These are phyloP conservation scores for Agonopterix alstromeriana DNA, from an alignment of 2,888 invertebrate genomes.

Conservation along the genomic window DNA sequence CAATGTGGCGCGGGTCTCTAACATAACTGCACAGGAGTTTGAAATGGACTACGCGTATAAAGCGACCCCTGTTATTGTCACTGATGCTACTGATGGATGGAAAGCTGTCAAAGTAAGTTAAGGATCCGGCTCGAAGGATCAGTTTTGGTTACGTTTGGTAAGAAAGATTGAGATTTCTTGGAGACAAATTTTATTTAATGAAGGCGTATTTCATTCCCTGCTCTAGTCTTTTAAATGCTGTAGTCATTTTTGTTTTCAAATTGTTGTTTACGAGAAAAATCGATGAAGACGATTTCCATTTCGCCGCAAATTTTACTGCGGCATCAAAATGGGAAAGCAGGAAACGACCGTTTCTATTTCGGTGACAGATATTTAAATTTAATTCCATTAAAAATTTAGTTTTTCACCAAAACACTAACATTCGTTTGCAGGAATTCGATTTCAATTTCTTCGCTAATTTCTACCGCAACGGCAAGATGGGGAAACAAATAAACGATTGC, in stretches of 20 bases:
- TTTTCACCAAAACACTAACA: neutral
- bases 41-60: constrained; percentile 85
- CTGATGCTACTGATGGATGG: constrained; percentile 90
- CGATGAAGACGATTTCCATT: too few species aligned
- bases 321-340: too few species aligned
- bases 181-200: too few species aligned
- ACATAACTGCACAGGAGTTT: constrained; percentile 82
- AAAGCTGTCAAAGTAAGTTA: constrained; percentile 78
- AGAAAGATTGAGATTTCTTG: too few species aligned
- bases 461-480: constrained; percentile 78
- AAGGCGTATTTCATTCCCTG: too few species aligned
- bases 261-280: too few species aligned
- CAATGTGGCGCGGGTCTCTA: constrained; percentile 79
- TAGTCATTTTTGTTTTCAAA: too few species aligned
- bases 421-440: constrained; percentile 78
- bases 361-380: too few species aligned
- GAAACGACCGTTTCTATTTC: too few species aligned
- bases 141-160: neutral
- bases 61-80: constrained; percentile 88
- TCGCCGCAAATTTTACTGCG: too few species aligned
- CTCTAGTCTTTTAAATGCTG: too few species aligned
- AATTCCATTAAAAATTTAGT: too few species aligned
- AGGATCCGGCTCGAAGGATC: neutral
- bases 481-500: constrained; percentile 80
- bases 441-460: constrained; percentile 89